Percentiles rank a stretch among this genome's conserved stretches.
Evolutionary conservation across 2,113 vertebrate genomes (phyloP).

Genomic region (Podarcis raffonei): DNA sequence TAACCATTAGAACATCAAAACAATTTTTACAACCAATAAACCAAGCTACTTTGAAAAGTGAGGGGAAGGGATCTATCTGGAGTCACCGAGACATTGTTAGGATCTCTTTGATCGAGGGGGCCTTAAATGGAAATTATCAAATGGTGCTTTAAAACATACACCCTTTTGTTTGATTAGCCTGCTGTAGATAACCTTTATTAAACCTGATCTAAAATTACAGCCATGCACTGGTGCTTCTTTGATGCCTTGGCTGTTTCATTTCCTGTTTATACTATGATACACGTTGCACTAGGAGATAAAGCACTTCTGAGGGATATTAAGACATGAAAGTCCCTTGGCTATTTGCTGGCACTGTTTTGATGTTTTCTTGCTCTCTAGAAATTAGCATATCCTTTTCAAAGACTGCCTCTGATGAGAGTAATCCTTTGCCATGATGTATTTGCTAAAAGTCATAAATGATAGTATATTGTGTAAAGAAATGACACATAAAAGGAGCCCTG

Average conservation of each 20-base stretch:
- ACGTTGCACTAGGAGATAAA: conserved; percentile 94
- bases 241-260: conserved; percentile 86
- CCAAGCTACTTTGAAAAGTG: conserved; percentile 62
- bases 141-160: conserved; percentile 82
- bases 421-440: conserved; percentile 90
- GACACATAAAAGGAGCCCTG: conserved; percentile 91
- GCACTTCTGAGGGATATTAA: conserved; percentile 94
- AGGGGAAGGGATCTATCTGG: conserved; percentile 66
- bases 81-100: conserved; percentile 70
- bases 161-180: conserved; percentile 91
- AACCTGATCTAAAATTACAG: conserved; percentile 92
- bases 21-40: conserved; percentile 67
- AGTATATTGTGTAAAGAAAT: conserved; percentile 86
- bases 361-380: conserved; percentile 95
- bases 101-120: conserved; percentile 83
- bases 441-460: conserved; percentile 92
- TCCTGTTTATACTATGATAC: conserved; percentile 91
- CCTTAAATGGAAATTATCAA: conserved; percentile 91
- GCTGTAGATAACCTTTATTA: conserved; percentile 96
- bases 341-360: conserved; percentile 97
- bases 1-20: conserved; percentile 74
- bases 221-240: conserved; percentile 84
- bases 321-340: conserved; percentile 96
- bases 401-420: conserved; percentile 85
- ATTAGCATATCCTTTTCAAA: conserved; percentile 99